phyloP scores from a whole-genome alignment of 2,797 vertebrate species.

The Smutsia gigantea region DNA sequence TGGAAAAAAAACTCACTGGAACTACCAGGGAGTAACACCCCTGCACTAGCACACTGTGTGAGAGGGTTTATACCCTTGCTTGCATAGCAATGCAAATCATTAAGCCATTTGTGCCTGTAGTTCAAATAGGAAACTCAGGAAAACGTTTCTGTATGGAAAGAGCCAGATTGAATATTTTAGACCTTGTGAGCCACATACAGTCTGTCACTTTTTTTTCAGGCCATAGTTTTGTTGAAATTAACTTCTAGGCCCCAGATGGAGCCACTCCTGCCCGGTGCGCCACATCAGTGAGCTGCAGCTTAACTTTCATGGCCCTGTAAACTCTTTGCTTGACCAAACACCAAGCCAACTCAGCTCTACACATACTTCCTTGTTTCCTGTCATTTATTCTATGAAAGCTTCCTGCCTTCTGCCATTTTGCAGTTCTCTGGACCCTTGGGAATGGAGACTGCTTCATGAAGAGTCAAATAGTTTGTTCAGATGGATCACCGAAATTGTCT shows the following conservation, averaged over 20 bases:
- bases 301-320: background rate
- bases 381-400: background rate
- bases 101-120: background rate
- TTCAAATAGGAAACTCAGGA: background rate
- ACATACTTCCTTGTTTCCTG: background rate
- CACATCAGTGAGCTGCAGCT: background rate
- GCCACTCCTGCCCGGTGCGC: background rate
- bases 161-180: background rate
- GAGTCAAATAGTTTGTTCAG: background rate
- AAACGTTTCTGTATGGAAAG: background rate
- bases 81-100: too few species aligned
- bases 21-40: background rate
- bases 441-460: background rate
- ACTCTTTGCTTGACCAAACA: background rate
- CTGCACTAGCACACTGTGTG: background rate
- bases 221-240: background rate
- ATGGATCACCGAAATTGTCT: background rate
- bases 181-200: background rate
- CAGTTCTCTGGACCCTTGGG: background rate
- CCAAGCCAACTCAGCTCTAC: background rate
- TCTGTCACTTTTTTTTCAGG: background rate
- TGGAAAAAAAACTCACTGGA: background rate
- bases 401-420: background rate
- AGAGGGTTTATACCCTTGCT: background rate
- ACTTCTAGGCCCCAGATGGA: background rate